Conservation (phyloP, 2,888 invertebrate species). For the Pharmacophagus antenor region DNA sequence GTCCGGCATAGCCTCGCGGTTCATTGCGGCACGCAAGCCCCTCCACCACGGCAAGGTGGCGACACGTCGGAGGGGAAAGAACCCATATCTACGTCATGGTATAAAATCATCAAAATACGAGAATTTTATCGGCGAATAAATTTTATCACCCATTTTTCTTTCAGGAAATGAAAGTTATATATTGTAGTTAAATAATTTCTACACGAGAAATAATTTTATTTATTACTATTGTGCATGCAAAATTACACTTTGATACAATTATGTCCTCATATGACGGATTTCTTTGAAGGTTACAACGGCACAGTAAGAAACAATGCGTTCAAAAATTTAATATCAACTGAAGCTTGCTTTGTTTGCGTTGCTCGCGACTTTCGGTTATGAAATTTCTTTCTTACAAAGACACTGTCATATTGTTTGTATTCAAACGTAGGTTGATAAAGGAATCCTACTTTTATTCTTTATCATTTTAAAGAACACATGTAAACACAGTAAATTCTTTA, state of each 20-base stretch:
- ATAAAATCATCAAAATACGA: too few relatives aligned
- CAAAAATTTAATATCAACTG: constrained; percentile 28
- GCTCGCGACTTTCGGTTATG: constrained; percentile 19
- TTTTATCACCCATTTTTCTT: too few relatives aligned
- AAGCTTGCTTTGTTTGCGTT: constrained; percentile 15
- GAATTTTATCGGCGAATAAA: too few relatives aligned
- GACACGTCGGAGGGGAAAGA: too few relatives aligned
- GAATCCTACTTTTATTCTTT: constrained; percentile 8
- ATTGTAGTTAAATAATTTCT: too few relatives aligned
- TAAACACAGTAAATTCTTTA: not conserved
- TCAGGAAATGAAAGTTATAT: too few relatives aligned
- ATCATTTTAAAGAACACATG: not conserved
- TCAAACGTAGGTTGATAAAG: not conserved
- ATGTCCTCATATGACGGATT: not conserved
- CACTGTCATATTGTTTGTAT: constrained; percentile 14
- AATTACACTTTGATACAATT: not conserved
- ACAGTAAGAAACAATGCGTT: constrained; percentile 22
- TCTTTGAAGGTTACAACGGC: constrained; percentile 14
- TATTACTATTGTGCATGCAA: not conserved
- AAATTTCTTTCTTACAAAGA: constrained; percentile 22
- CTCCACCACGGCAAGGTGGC: too few relatives aligned
- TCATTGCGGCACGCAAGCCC: too few relatives aligned
- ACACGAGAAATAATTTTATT: too few relatives aligned
- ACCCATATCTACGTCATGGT: too few relatives aligned
- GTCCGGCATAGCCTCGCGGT: too few relatives aligned